Evolutionary conservation across 2,888 invertebrate species (phyloP).

Genomic region (Tipula lateralis): DNA sequence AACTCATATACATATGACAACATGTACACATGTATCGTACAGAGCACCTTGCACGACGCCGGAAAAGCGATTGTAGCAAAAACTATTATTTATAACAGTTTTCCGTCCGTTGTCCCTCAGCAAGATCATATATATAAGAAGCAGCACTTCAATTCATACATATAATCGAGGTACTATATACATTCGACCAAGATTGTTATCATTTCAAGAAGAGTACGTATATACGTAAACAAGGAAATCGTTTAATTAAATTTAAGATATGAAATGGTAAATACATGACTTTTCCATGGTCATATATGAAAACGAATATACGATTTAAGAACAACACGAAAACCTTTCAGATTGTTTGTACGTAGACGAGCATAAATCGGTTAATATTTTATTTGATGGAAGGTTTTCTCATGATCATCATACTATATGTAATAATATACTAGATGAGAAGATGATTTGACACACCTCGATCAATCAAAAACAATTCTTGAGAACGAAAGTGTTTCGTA

Average conservation of each 20-base stretch:
- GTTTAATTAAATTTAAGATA: background rate
- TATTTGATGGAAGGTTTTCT: background rate
- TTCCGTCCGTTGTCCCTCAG: conserved; percentile 8
- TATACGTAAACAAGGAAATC: background rate
- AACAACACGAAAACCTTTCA: background rate
- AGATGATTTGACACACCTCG: background rate
- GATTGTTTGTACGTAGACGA: background rate
- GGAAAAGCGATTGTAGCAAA: background rate
- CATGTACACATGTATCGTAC: too few species aligned
- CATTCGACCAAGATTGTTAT: background rate
- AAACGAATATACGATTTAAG: background rate
- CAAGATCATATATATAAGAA: background rate
- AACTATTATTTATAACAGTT: background rate
- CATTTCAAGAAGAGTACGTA: background rate
- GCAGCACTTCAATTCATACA: background rate
- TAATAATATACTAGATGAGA: too few species aligned
- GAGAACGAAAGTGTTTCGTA: background rate
- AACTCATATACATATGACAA: background rate
- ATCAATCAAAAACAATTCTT: background rate
- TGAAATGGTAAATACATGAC: background rate
- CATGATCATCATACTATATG: background rate
- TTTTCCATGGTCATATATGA: background rate
- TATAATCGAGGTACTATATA: background rate
- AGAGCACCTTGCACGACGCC: background rate
- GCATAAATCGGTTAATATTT: background rate